Evolutionary conservation across 2,113 vertebrate genomes (phyloP).

Genomic region (Sturnira hondurensis): DNA sequence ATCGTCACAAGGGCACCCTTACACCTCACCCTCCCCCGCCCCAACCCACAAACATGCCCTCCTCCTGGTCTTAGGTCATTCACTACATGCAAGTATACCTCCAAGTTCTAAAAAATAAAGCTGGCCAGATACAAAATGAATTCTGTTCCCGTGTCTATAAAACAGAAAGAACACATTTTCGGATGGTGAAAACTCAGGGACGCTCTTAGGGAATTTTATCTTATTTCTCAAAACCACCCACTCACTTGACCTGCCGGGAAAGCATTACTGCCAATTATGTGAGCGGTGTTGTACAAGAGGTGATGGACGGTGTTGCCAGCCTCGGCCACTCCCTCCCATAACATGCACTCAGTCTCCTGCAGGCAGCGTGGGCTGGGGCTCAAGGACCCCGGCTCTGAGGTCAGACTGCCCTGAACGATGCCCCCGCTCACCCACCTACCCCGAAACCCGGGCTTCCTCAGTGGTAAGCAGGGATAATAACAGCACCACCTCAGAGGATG

Average conservation of each 20-base stretch:
- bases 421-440: background rate
- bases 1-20: background rate
- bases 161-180: background rate
- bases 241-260: background rate
- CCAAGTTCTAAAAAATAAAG: background rate
- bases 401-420: background rate
- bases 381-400: background rate
- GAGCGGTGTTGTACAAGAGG: background rate
- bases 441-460: background rate
- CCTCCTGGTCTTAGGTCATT: background rate
- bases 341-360: background rate
- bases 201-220: background rate
- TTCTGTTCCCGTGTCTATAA: background rate
- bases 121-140: conserved; percentile 11
- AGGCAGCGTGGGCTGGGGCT: background rate
- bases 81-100: background rate
- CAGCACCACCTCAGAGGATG: background rate
- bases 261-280: background rate
- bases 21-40: too few species aligned
- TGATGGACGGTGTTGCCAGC: background rate
- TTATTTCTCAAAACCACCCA: background rate
- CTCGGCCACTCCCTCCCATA: background rate
- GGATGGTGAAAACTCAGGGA: background rate
- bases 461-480: background rate
- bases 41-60: background rate